Evolutionary conservation across 2,113 vertebrate genomes (phyloP).

Genomic region (Saccopteryx leptura): DNA sequence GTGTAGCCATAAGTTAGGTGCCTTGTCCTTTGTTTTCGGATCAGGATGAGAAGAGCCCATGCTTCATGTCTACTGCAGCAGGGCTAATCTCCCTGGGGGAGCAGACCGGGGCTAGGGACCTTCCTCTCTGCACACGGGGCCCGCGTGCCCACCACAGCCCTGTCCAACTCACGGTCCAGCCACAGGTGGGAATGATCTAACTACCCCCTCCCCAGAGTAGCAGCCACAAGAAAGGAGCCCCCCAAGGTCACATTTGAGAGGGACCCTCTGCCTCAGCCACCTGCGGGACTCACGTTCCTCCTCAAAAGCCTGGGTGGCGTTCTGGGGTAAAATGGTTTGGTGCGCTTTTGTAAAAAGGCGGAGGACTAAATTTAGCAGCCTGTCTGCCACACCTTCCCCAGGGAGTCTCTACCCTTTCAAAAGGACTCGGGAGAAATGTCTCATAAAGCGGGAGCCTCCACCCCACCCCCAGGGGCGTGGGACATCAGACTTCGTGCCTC

Average conservation of each 20-base stretch:
- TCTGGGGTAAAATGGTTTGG: constrained; percentile 69
- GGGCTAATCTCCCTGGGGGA: background rate
- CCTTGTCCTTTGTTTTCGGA: background rate
- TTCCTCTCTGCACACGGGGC: background rate
- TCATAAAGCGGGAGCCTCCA: background rate
- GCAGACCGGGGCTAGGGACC: background rate
- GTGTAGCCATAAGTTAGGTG: background rate
- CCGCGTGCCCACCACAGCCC: accelerated
- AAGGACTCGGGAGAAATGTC: constrained; percentile 62
- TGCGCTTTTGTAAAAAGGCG: constrained; percentile 73
- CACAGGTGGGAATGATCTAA: background rate
- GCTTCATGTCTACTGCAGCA: accelerated
- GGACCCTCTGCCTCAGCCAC: background rate
- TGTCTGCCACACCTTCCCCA: constrained; percentile 70
- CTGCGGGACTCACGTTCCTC: background rate
- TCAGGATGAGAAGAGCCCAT: background rate
- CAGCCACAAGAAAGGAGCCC: background rate
- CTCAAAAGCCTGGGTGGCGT: background rate
- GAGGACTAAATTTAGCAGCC: constrained; percentile 80
- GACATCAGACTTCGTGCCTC: background rate
- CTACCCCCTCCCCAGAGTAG: background rate
- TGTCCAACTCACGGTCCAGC: background rate
- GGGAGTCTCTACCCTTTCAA: constrained; percentile 76
- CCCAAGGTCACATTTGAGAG: background rate
- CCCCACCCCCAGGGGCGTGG: background rate